Conservation (phyloP, 2,113 vertebrate genomes). For the Martes martes region DNA sequence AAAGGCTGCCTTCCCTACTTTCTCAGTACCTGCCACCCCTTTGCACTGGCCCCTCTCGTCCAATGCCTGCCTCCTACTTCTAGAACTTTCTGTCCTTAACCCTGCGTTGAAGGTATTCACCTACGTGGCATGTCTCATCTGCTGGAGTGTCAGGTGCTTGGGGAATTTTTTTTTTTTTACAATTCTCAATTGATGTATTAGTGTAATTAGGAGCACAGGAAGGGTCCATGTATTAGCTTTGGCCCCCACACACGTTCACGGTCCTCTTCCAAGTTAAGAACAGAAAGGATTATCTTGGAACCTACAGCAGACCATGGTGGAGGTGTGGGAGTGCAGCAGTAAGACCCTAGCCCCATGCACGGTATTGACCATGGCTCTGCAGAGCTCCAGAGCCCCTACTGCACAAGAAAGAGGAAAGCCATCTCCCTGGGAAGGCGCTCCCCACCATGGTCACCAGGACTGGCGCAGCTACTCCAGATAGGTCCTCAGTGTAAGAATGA, state of each 20-base stretch:
- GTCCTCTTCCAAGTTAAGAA: background rate
- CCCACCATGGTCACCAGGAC: background rate
- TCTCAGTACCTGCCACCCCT: background rate
- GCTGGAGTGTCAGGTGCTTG: background rate
- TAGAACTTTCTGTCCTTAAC: background rate
- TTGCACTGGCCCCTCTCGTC: background rate
- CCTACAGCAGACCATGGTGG: background rate
- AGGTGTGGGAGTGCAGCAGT: background rate
- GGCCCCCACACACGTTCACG: background rate
- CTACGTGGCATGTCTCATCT: accelerated
- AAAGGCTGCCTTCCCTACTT: background rate
- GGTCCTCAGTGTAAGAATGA: background rate
- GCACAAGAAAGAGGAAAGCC: no score
- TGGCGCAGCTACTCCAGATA: background rate
- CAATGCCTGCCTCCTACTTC: no score
- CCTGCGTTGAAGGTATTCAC: background rate
- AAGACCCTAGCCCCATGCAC: background rate
- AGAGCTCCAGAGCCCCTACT: no score
- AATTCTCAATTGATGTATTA: background rate
- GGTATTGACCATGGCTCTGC: background rate
- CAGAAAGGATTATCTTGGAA: background rate
- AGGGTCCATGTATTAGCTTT: background rate
- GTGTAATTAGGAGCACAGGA: background rate
- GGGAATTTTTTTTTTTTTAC: no score
- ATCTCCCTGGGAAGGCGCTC: background rate